Base-by-base conservation (phyloP, 2,797 vertebrate species). In the Ctenopoma multispine region DNA sequence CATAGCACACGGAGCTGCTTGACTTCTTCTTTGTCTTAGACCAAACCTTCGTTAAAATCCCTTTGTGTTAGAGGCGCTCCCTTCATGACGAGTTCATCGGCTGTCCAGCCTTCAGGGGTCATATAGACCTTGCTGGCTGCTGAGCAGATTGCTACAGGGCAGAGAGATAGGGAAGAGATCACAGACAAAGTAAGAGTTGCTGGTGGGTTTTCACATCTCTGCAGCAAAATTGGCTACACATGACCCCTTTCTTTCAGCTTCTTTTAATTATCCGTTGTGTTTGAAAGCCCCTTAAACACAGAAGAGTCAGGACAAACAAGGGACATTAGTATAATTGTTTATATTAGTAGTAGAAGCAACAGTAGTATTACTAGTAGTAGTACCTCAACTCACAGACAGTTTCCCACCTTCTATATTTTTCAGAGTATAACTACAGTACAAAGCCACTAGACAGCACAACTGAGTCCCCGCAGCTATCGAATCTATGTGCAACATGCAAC, bases 131-230 rank as follows among this genome's bases (percentile, higher is more conserved):
- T n/a, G 61, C 71, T 38, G 61, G 70, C 69, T 80, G 74, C 80
- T 61, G 64, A 82, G 72, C 79, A 79, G 73, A 86, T 87, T 76
- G 84, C 88, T 86, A 75, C 54, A 63, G 82, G 88, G 82, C 80
- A 71, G 44, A 71, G 20, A 68, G 85, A 85, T 80, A 54, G 65
- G 21, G 73, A 55, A 67, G 66, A 69, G 73, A 87, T 84, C 85
- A 81, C 73, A 89, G 79, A 69, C 64, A 82, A 81, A 80, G 68
- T 40, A 40, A 29, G 71, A 57, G 73, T 69, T 75, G 70, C 72
- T 64, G 65, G 70, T 78, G 63, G 81, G 77, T 68, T 82, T 62
- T 77, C 40, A 21, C 47, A 61, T 57, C 55, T 79, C 58, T 59
- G 67, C 51, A 51, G 50, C 57, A 48, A 64, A 82, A 72, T 64